Evolutionary conservation across 2,888 invertebrate species (phyloP), one percentile per base, ranked within the genome.

Genomic region (Dorcus hopei): DNA sequence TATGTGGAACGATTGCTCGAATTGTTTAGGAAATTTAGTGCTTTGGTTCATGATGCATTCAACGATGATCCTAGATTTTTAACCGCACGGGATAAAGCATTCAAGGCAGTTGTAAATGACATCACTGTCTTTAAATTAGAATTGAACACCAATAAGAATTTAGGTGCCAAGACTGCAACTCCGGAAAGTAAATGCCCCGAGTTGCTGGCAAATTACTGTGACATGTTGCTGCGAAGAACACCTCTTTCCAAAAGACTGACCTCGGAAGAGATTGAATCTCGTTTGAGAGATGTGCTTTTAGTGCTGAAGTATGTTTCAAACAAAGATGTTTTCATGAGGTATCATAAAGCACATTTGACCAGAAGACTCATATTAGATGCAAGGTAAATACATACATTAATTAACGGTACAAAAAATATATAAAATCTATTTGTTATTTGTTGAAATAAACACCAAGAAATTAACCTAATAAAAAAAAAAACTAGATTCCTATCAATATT

Each of bases 241-340:
- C 95, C 96, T 26, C 82, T 98, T 64, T 97, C 97, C 80, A 97
- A 97, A 81, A 89, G 94, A 69, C 85, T 99, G 61, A 97, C 97
- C 14, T 93, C 91, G 64, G 98, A 99, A 76, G 95, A 99, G 81
- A 97, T 99, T 68, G 98, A 99, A 80, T 87, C 86, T 61, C 89
- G 96, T 72, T 83, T 99, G 61, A 89, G 85, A 75, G 95, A 98
- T 83, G 96, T 99, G 68, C 81, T 99, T 64, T 82, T 99, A 76
- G 97, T 99, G 65, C 83, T 99, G 65, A 99, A 99, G 79, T 99
- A 99, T 80, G 96, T 99, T 67, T 94, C 95, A 78, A 99, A 98
- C 80, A 99, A 99, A 79, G 99, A 99, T 82, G 97, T 99, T 33
- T 99, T 99, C 79, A 99, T 99, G 98, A 85, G 97, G 67, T 99